These are phyloP conservation scores for Sarcophaga peregrina DNA, from an alignment of 1,140 invertebrate species.

Conservation along the genomic window DNA sequence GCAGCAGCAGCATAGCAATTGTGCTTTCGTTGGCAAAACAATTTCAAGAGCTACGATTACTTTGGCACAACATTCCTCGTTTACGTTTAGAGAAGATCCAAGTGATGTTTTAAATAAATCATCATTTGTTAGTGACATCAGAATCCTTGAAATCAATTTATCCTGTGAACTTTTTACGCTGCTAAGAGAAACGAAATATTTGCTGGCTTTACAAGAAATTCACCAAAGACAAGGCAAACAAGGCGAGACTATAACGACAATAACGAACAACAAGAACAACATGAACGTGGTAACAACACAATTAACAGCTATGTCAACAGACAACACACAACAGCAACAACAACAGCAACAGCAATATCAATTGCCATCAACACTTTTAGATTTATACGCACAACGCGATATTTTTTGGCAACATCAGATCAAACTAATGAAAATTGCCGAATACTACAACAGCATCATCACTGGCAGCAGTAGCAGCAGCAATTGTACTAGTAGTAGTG, in stretches of 20 bases:
- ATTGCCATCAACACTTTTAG: slow-evolving; percentile 67
- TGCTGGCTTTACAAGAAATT: slow-evolving; percentile 53
- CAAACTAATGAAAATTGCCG: slow-evolving; percentile 67
- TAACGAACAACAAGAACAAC: not conserved
- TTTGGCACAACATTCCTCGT: not conserved
- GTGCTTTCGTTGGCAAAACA: not conserved
- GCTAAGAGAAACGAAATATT: slow-evolving; percentile 59
- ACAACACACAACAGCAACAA: slow-evolving; percentile 9
- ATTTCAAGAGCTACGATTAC: not conserved
- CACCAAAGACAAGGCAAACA: not conserved
- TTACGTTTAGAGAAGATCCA: not conserved
- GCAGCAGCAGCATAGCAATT: not conserved
- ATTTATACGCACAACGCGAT: slow-evolving; percentile 67
- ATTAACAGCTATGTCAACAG: not conserved
- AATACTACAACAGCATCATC: slow-evolving; percentile 74
- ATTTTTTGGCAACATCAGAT: slow-evolving; percentile 66
- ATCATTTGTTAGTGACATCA: slow-evolving; percentile 33
- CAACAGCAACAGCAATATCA: slow-evolving; percentile 23
- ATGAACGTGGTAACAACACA: not conserved
- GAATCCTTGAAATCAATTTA: slow-evolving; percentile 54
- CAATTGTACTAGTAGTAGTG: not conserved
- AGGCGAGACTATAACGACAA: not conserved
- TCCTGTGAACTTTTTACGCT: slow-evolving; percentile 56
- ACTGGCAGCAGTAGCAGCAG: slow-evolving; percentile 56
- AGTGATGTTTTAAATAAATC: slow-evolving; percentile 17